Conservation (phyloP, 2,797 vertebrate genomes). For the Rachycentron canadum region DNA sequence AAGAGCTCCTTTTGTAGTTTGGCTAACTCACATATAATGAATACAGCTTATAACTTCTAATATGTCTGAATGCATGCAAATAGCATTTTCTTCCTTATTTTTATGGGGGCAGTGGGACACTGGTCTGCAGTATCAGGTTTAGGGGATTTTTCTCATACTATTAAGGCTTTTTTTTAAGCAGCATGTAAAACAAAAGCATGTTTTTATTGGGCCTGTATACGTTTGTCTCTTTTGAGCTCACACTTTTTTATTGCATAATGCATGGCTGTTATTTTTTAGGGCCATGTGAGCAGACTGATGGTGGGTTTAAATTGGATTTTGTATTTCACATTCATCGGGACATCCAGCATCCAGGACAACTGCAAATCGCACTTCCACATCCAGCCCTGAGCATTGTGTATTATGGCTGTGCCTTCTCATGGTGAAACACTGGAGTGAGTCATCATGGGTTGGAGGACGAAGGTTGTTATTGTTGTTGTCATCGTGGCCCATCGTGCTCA, state of each 20-base stretch:
- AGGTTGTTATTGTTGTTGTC: conserved; percentile 60
- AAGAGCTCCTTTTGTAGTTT: neutral
- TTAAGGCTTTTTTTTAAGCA: neutral
- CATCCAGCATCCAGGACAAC: conserved; percentile 28
- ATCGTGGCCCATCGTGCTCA: conserved; percentile 54
- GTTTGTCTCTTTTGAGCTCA: conserved; percentile 1
- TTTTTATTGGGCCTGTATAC: neutral
- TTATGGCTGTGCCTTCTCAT: conserved; percentile 53
- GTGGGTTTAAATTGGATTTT: conserved; percentile 11
- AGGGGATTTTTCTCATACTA: neutral
- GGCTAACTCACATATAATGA: neutral
- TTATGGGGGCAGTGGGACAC: neutral
- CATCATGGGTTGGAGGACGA: conserved; percentile 57
- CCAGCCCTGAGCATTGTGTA: conserved; percentile 36
- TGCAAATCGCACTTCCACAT: conserved; percentile 32
- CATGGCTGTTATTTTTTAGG: conserved; percentile 20
- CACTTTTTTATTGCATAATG: neutral
- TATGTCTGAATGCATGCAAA: neutral
- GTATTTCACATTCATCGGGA: conserved; percentile 20
- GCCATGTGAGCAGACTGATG: neutral
- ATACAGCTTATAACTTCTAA: neutral
- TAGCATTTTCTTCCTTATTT: neutral
- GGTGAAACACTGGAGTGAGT: conserved; percentile 66
- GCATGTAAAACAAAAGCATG: neutral
- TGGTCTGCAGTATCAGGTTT: neutral